Conservation (phyloP, 2,797 vertebrate genomes). For the Eidolon dupreanum region DNA sequence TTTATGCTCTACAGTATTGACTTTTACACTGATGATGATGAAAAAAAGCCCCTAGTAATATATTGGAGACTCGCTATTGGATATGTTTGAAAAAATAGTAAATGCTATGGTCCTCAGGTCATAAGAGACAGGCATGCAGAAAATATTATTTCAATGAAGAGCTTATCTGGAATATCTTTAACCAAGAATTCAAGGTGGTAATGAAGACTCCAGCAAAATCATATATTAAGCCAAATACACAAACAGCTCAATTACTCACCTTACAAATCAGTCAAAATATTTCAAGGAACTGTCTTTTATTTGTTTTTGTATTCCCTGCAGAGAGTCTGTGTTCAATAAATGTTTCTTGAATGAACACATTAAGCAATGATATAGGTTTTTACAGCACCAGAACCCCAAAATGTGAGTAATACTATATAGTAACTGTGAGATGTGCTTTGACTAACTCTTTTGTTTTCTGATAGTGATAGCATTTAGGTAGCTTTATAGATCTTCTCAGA, state of each 20-base stretch:
- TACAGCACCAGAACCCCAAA: slow-evolving; percentile 8
- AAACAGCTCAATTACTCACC: slow-evolving; percentile 53
- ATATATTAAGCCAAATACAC: slow-evolving; percentile 34
- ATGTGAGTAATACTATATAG: not conserved
- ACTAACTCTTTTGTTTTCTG: not conserved
- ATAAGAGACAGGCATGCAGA: not conserved
- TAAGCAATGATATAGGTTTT: not conserved
- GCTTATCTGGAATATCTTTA: not conserved
- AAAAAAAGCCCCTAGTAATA: slow-evolving; percentile 9
- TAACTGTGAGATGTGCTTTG: not conserved
- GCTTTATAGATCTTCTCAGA: not conserved
- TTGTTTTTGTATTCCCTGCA: slow-evolving; percentile 6
- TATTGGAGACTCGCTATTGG: slow-evolving; percentile 6
- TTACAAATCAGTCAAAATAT: slow-evolving; percentile 67
- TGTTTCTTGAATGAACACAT: slow-evolving; percentile 21
- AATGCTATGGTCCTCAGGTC: not conserved
- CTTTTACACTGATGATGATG: slow-evolving; percentile 42
- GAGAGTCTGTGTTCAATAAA: slow-evolving; percentile 44
- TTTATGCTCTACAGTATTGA: slow-evolving; percentile 59
- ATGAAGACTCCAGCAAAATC: not conserved
- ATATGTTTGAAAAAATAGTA: not conserved
- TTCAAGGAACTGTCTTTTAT: slow-evolving; percentile 26
- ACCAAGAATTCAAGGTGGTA: not conserved
- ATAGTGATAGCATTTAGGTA: not conserved
- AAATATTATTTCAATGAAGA: not conserved